Percentiles rank a stretch among this genome's conserved stretches.
Evolutionary conservation across 2,888 invertebrate species (phyloP).

Genomic region (Dascillus cervinus): DNA sequence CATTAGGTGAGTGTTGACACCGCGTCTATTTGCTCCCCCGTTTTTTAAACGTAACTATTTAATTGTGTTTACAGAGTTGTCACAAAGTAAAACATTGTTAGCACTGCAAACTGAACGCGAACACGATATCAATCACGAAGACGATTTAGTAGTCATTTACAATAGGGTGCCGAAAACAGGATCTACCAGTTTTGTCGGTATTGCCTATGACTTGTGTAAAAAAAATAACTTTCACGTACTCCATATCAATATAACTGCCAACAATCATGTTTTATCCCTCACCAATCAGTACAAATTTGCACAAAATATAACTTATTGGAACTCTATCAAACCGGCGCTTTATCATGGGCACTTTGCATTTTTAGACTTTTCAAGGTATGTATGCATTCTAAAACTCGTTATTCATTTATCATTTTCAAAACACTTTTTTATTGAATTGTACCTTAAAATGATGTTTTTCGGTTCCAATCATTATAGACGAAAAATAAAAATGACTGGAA

Average conservation of each 20-base stretch:
- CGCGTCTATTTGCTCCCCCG: neutral
- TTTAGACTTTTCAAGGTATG: slow-evolving; percentile 86
- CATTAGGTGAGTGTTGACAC: slow-evolving; percentile 16
- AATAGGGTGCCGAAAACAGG: slow-evolving; percentile 97
- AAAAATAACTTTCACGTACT: slow-evolving; percentile 74
- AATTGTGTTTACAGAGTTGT: slow-evolving; percentile 9
- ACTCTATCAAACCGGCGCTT: slow-evolving; percentile 82
- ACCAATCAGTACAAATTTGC: slow-evolving; percentile 86
- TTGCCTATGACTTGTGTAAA: slow-evolving; percentile 81
- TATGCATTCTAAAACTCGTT: too few relatives aligned
- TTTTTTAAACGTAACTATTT: too few relatives aligned
- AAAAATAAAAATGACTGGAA: too few relatives aligned
- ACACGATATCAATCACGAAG: slow-evolving; percentile 37
- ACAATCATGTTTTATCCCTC: slow-evolving; percentile 89
- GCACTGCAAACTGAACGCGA: slow-evolving; percentile 3
- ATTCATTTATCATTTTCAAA: too few relatives aligned
- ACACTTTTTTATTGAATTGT: too few relatives aligned
- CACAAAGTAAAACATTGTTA: slow-evolving; percentile 7
- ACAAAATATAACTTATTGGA: slow-evolving; percentile 86
- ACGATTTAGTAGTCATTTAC: slow-evolving; percentile 79
- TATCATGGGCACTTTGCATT: slow-evolving; percentile 98
- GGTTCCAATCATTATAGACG: too few relatives aligned
- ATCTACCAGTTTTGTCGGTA: slow-evolving; percentile 90
- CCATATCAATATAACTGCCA: slow-evolving; percentile 93
- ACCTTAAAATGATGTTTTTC: too few relatives aligned